Conservation (phyloP, 2,888 invertebrate species). For the Cordilura impudica region DNA sequence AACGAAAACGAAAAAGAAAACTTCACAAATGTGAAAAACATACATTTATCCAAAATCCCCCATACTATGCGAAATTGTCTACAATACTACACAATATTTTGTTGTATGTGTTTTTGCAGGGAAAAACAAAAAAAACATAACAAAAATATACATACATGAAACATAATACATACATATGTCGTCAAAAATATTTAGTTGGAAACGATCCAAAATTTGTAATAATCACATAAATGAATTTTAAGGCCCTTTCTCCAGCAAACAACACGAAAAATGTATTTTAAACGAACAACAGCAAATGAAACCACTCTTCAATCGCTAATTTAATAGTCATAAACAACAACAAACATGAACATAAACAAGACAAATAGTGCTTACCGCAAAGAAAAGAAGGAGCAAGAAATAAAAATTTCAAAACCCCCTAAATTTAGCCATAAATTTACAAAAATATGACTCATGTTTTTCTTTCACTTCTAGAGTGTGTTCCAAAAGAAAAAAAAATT, state of each 20-base stretch:
- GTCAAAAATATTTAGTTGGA: constrained; percentile 53
- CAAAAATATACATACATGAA: constrained; percentile 7
- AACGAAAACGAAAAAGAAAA: constrained; percentile 2
- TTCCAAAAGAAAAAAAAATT: no score
- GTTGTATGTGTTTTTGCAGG: neutral
- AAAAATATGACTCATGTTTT: neutral
- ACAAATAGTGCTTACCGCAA: neutral
- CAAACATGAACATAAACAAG: neutral
- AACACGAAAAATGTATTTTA: constrained; percentile 4
- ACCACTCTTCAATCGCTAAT: constrained; percentile 37
- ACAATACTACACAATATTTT: no score
- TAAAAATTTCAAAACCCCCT: neutral
- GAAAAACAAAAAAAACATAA: neutral
- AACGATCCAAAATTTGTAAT: constrained; percentile 53
- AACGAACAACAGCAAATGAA: neutral
- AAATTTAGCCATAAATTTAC: neutral
- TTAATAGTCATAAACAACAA: neutral
- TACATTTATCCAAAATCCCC: constrained; percentile 4
- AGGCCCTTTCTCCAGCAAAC: neutral
- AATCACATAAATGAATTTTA: constrained; percentile 49
- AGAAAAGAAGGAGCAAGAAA: no score
- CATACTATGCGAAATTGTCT: neutral
- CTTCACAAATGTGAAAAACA: constrained; percentile 4
- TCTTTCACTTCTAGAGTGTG: neutral
- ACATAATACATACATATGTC: constrained; percentile 42